Percentiles rank a stretch among this genome's conserved stretches.
These are phyloP conservation scores for Struthidea cinerea DNA, from an alignment of 2,113 vertebrate genomes.

Conservation along the genomic window DNA sequence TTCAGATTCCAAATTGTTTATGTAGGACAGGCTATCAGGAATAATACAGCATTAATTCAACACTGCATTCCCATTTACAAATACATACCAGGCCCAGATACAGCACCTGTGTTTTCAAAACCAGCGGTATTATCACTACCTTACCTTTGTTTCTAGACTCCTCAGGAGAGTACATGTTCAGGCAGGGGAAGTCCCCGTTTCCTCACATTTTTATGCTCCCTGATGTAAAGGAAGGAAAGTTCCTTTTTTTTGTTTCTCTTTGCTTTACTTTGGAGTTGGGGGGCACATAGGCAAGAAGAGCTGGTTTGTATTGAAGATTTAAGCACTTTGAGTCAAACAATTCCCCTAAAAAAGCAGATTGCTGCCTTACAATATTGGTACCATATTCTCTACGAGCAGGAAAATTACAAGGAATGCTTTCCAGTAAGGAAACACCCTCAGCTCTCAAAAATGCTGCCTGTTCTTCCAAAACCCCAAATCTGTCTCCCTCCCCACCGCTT, in stretches of 20 bases:
- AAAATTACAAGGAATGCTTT: not conserved
- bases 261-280: not conserved
- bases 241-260: not conserved
- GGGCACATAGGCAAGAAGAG: not conserved
- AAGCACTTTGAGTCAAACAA: rapidly evolving
- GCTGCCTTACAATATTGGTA: not conserved
- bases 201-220: not conserved
- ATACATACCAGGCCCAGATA: not conserved
- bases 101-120: not conserved
- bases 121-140: not conserved
- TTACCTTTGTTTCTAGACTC: not conserved
- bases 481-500: not conserved
- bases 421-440: not conserved
- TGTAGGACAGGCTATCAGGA: not conserved
- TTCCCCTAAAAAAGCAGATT: not conserved
- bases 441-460: not conserved
- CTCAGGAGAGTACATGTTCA: not conserved
- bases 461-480: not conserved
- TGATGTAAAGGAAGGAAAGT: not conserved
- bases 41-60: not conserved
- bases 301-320: not conserved
- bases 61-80: not conserved
- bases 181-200: rapidly evolving
- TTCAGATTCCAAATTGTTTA: not conserved
- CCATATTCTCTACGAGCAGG: not conserved